Base-by-base conservation (phyloP, 2,113 vertebrate species). In the Boulengeromyrus knoepffleri region DNA sequence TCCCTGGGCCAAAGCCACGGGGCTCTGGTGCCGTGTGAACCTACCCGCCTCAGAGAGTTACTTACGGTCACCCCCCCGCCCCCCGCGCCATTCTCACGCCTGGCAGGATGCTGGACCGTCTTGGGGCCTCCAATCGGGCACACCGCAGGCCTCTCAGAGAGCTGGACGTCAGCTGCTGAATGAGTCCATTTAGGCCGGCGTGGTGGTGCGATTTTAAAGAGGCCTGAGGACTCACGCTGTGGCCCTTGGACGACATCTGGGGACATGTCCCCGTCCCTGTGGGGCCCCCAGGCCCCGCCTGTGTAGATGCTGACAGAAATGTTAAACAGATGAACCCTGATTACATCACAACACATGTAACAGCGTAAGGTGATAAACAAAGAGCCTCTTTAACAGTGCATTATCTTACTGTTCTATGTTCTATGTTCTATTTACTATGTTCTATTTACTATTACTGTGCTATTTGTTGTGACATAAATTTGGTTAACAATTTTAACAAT, bases 211-310 rank as follows among this genome's bases (percentile, higher is more conserved):
- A 13, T 49, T 5, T 47, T 50, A 47, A 85, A 49, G 45, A 10
- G 3, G 84, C 24, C 45, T 10, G 46, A 85, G 74, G 84, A 50
- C 9, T 85, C 84, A n/a, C 10, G 46, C 84, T 50, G 84, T n/a
- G 84, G 84, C 47, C 84, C 84, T 49, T 49, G 84, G 47, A 85
- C 47, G 45, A 85, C 47, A 49, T 85, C 84, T 85, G 47, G 84
- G 24, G 84, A 49, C 45, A 15, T 77, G 74, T 42, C 74, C 74
- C 74, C 15, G 2, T 77, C 74, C 74, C 21, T n/a, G 24, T 24
- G 24, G 21, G 84, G 84, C 84, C 84, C 46, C 84, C 9, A 19
- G 84, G 84, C 46, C 19, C n/a, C n/a, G 15, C 42, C 84, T 85
- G 83, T 3, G 83, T 46, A 85, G 83, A 46, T 24, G 45, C 45